Evolutionary conservation across 2,113 vertebrate genomes (phyloP).

Genomic region (Thermophis baileyi): DNA sequence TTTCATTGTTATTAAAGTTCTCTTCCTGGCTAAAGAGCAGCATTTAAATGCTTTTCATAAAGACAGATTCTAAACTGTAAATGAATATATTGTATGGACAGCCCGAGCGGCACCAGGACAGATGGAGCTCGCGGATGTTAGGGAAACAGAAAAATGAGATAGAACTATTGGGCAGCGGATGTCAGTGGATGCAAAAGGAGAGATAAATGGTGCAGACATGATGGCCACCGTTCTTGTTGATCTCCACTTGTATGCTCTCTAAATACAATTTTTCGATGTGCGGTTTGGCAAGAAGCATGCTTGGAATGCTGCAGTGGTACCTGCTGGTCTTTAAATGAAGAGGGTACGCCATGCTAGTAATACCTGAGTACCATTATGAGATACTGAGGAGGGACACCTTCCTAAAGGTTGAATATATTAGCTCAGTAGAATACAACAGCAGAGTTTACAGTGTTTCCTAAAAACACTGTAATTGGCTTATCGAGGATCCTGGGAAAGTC

Average conservation of each 20-base stretch:
- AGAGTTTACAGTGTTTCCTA: slow-evolving; percentile 52
- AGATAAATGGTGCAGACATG: neutral
- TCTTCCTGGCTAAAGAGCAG: neutral
- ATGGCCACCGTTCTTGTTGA: neutral
- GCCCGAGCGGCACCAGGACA: neutral
- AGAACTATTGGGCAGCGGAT: neutral
- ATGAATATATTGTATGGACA: neutral
- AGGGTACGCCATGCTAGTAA: neutral
- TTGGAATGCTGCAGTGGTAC: neutral
- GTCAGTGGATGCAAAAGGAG: neutral
- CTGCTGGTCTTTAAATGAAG: slow-evolving; percentile 12
- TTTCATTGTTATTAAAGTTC: neutral
- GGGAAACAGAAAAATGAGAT: neutral
- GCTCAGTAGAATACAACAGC: slow-evolving; percentile 46
- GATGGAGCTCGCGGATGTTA: neutral
- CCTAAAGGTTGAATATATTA: slow-evolving; percentile 37
- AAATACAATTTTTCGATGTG: neutral
- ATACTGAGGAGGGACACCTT: slow-evolving; percentile 8
- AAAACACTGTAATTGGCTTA: slow-evolving; percentile 57
- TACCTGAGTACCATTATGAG: slow-evolving; percentile 8
- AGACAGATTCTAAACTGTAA: neutral
- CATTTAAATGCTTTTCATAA: neutral
- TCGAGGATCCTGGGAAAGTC: slow-evolving; percentile 50
- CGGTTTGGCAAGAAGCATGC: neutral
- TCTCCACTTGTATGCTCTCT: neutral